Evolutionary conservation across 2,888 invertebrate species (phyloP), one percentile per base, ranked within the genome.

Genomic region (Fissipunctia ypsillon): DNA sequence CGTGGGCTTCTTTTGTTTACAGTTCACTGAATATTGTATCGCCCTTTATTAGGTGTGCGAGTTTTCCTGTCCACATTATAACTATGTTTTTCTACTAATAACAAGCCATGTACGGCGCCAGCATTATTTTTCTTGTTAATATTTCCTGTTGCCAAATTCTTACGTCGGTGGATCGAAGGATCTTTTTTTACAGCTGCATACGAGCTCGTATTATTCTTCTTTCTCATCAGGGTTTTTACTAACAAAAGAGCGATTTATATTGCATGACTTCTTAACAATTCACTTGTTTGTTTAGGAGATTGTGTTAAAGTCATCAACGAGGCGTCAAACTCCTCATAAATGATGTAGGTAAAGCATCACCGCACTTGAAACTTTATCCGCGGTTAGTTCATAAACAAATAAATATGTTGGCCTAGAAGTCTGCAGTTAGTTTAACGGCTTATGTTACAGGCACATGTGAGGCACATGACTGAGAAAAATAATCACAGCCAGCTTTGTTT

Each of bases 1-100:
- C 81, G 86, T 84, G 69, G 80, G 59, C 82, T 78, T 86, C 85
- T 87, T 87, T 86, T 80, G 84, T 83, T 86, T 74, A 70, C 86
- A 41, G 85, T 60, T 84, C 86, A 86, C 25, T 87, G 86, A 83
- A 73, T 84, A 80, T 85, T 86, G 79, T 85, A 80, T 78, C 71
- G 75, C 66, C 85, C 86, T 80, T 81, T 86, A 84, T 84, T 84
- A 81, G 76, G 74, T 77, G 76, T 73, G 73, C 22, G 80, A 68
- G 72, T 81, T 84, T 85, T 63, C 70, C 81, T 74, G 67, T 72
- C 63, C 63, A 60, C 59, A 67, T 69, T 45, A 66, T 73, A 63
- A 22, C 35, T 69, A 67, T 73, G 66, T 79, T 75, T 54, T 63
- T 38, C 60, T 70, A 54, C 52, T 64, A 74, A 61, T 73, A 81